Base-by-base conservation (phyloP, 2,888 invertebrate genomes). In the Mythimna lalbum region DNA sequence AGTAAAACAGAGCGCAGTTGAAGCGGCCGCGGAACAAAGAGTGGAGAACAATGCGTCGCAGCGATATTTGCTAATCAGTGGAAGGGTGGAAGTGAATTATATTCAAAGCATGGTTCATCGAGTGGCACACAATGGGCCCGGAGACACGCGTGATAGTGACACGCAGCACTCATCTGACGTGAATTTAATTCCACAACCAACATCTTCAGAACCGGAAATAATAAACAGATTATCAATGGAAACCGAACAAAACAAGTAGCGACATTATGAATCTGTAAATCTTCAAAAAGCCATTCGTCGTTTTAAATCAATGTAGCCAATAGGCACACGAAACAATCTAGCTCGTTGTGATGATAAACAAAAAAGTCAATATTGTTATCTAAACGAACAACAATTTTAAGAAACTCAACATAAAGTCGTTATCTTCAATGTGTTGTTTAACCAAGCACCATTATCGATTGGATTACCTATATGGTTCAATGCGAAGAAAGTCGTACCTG, bases 41-140 rank as follows among this genome's bases (percentile, higher is more conserved):
- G 63, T 77, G 66, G 63, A 78, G 60, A 86, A 86, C 83, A 86
- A 86, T 82, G 68, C 70, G 76, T 17, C 39, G 73, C 66, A 69
- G 78, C 62, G 76, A 80, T 82, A 85, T 74, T 83, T 73, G 78
- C 72, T 73, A 84, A 87, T 83, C 83, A 84, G 75, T 67, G 77
- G 77, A 59, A 82, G 73, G 80, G 78, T 78, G 69, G 83, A 75
- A 43, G 21, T 78, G 74, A 80, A 77, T 80, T 80, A 81, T 83
- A 81, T 80, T 80, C 66, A 66, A 78, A 65, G 73, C 79, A 83
- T 84, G 89, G 87, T 87, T 89, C 88, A 91, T 86, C 83, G 87
- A 81, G 81, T 85, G 49, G 74, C 79, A 80, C 76, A 90, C 89
- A 91, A 90, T 88, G 85, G 82, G 56, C 72, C 65, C 69, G 69